A percentile compares a stretch with the other conserved stretches of the same genome.
Conservation (phyloP, 2,888 invertebrate genomes). For the Griposia aprilina region DNA sequence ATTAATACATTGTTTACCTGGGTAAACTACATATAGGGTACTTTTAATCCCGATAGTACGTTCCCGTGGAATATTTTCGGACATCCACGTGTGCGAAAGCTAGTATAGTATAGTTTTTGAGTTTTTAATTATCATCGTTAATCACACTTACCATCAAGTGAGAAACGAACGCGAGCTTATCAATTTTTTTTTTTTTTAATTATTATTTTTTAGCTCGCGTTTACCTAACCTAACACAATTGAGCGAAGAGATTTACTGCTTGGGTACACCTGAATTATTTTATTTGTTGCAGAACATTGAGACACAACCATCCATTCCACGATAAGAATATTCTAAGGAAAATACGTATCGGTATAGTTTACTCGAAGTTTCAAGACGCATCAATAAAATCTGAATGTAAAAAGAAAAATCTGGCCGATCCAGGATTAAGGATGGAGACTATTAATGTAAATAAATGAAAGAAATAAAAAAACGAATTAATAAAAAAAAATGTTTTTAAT, state of each 20-base stretch:
- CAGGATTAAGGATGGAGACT: neutral
- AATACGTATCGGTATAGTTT: constrained; percentile 71
- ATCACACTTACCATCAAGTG: too few species aligned
- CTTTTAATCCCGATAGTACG: too few species aligned
- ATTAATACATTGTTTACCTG: too few species aligned
- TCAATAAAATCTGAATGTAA: constrained; percentile 51
- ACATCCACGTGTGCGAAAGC: too few species aligned
- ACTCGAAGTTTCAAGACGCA: constrained; percentile 74
- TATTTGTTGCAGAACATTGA: constrained; percentile 36
- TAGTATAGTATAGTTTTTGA: neutral
- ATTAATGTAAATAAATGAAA: neutral
- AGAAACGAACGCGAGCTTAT: neutral
- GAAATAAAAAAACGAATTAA: neutral
- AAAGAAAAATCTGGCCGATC: neutral
- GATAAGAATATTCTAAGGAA: constrained; percentile 80
- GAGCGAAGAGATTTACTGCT: neutral
- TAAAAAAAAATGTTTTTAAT: neutral
- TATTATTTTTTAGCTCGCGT: neutral
- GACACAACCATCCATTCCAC: constrained; percentile 82
- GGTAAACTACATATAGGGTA: too few species aligned
- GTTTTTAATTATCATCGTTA: too few species aligned
- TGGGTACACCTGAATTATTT: neutral
- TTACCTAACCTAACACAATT: neutral
- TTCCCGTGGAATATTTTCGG: too few species aligned
- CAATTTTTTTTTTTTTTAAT: neutral